Conservation (phyloP, 2,888 invertebrate species). For the Herminia tarsipennalis region DNA sequence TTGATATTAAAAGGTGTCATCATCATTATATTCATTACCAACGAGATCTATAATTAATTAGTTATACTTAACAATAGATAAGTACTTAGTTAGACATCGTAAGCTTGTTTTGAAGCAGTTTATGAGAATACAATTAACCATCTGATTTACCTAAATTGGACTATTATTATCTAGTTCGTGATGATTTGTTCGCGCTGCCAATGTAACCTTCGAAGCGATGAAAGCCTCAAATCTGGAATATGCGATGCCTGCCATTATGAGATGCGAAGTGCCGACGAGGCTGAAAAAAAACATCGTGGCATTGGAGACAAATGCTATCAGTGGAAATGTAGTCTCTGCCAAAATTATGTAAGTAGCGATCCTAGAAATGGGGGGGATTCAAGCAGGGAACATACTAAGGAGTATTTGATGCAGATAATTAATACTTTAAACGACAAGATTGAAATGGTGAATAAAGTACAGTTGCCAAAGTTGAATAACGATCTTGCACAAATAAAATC, state of each 20-base stretch:
- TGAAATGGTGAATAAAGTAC: slow-evolving; percentile 70
- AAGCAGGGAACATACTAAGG: slow-evolving; percentile 35
- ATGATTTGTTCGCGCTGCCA: slow-evolving; percentile 66
- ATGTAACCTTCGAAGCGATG: slow-evolving; percentile 49
- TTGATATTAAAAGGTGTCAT: too few relatives aligned
- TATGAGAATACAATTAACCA: neutral
- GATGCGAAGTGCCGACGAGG: slow-evolving; percentile 45
- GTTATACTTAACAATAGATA: too few relatives aligned
- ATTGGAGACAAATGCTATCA: slow-evolving; percentile 58
- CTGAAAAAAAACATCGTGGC: slow-evolving; percentile 42
- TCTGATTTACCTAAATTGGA: slow-evolving; percentile 5
- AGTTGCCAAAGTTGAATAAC: slow-evolving; percentile 66
- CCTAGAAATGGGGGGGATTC: slow-evolving; percentile 25
- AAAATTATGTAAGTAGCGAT: slow-evolving; percentile 43
- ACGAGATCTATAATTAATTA: too few relatives aligned
- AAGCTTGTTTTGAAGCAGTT: too few relatives aligned
- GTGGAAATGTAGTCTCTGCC: slow-evolving; percentile 68
- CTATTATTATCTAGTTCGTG: too few relatives aligned
- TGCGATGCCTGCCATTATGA: slow-evolving; percentile 58
- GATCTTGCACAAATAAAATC: slow-evolving; percentile 63
- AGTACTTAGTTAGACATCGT: too few relatives aligned
- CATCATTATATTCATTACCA: too few relatives aligned
- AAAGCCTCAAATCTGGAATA: slow-evolving; percentile 54
- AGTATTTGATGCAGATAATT: slow-evolving; percentile 48
- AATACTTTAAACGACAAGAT: slow-evolving; percentile 63